Base-by-base conservation (phyloP, 1,140 invertebrate species). In the Radopholus similis region DNA sequence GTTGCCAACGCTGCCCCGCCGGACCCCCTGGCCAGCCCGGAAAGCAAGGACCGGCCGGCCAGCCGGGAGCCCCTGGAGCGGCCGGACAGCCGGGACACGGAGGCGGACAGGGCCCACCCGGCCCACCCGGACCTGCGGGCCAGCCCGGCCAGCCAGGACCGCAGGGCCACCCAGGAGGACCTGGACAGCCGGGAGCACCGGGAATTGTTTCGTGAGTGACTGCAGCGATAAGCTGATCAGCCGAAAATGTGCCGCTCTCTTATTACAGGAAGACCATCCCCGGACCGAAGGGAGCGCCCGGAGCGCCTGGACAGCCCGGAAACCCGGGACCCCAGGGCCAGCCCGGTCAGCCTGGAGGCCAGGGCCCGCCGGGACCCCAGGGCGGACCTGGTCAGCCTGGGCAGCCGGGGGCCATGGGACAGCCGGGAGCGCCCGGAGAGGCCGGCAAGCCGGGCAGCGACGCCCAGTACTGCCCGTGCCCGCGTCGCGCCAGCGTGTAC, bases 21-120 rank as follows among this genome's bases (percentile, higher is more conserved):
- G 70, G 70, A 15, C 56, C 72, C 0, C 63, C 70, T 21, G 81
- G 81, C 42, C 64, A 70, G 9, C 38, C 72, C 11, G 81, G 81
- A 51, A 63, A 67, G 11, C 38, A 71, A 5, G 81, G 81, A 28
- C 64, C 64, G 1, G 68, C 72, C 15, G 81, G 81, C 15, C 63
- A 70, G 23, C 32, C 63, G 18, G 77, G 78, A 34, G 57, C 54
- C 11, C 32, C 55, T 11, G 74, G 76, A 32, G 34, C 59, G 23
- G 59, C 70, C 13, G 78, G 80, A 38, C 51, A 72, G n/a, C 69
- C 76, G 32, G 78, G 74, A 8, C 53, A 64, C 18, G 59, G 67
- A 44, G 78, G 77, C 21, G 26, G 51, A 1, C 44, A 62, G 32
- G 79, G 79, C 42, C 69, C 68, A 42, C 62, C 64, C 54, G 79